A percentile compares a stretch with the other conserved stretches of the same genome.
phyloP scores from a whole-genome alignment of 2,113 vertebrate genomes.

The Orientallactaga bullata region DNA sequence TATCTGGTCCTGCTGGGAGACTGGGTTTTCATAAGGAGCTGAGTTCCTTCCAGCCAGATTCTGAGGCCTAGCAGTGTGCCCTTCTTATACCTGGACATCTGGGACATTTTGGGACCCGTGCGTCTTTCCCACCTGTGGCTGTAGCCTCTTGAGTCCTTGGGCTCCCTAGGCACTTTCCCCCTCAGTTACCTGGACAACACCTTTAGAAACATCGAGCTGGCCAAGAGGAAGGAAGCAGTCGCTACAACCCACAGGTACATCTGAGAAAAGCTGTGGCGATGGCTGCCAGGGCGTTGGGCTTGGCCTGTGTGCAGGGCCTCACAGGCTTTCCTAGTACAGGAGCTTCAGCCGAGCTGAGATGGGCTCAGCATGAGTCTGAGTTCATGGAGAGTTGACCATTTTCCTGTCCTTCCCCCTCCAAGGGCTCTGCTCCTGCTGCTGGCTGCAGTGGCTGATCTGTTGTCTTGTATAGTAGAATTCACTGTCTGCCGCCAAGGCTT shows the following conservation, averaged over 20 bases:
- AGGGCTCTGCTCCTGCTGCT: background rate
- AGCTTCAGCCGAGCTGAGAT: background rate
- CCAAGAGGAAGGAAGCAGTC: background rate
- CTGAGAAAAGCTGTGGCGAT: background rate
- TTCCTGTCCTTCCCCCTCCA: background rate
- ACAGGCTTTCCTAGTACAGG: background rate
- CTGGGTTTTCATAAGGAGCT: slow-evolving; percentile 12
- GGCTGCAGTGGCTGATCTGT: background rate
- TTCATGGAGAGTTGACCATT: background rate
- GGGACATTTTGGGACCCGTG: background rate
- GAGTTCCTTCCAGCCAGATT: background rate
- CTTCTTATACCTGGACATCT: background rate
- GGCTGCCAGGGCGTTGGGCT: too few relatives aligned
- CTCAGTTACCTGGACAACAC: background rate
- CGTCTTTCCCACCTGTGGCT: background rate
- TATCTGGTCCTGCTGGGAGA: background rate
- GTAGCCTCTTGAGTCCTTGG: background rate
- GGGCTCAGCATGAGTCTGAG: slow-evolving; percentile 5
- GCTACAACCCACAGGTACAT: too few relatives aligned
- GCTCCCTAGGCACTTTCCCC: background rate
- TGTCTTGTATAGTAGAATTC: background rate
- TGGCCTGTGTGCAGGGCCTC: background rate
- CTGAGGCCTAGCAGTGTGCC: background rate
- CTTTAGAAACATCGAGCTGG: background rate
- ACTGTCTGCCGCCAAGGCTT: background rate